A percentile compares a stretch with the other conserved stretches of the same genome.
phyloP scores from a whole-genome alignment of 64 coral and sea anemone species.

The Trachythela sp. region DNA sequence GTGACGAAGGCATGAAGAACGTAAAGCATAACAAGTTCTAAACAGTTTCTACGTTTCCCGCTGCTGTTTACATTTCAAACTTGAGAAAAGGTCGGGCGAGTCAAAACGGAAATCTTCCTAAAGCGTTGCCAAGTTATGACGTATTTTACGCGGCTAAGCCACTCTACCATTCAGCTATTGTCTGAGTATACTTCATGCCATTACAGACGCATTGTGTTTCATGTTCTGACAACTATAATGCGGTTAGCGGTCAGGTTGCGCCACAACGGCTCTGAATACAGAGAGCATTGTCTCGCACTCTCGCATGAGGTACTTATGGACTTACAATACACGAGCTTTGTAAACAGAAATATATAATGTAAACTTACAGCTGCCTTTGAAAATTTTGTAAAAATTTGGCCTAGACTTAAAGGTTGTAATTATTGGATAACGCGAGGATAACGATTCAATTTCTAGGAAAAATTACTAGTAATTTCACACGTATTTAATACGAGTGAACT shows the following conservation, averaged over 20 bases:
- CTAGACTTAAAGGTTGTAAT: no score
- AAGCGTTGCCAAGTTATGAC: background rate
- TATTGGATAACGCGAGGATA: no score
- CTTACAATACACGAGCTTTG: background rate
- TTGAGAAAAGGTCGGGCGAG: background rate
- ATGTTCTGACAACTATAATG: background rate
- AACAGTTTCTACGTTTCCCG: background rate
- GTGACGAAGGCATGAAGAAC: background rate
- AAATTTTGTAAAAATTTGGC: no score
- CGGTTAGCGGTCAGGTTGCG: background rate
- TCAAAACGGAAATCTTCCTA: background rate
- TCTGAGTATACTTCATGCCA: background rate
- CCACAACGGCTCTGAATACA: background rate
- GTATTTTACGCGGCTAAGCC: background rate
- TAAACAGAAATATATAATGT: no score
- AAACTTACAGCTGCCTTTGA: no score
- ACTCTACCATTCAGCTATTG: background rate
- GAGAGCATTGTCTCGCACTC: background rate
- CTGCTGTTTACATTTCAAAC: background rate
- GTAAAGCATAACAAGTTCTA: background rate
- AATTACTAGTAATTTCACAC: no score
- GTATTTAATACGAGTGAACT: no score
- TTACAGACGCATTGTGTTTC: background rate
- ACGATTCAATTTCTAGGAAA: no score
- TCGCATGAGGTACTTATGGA: background rate